Evolutionary conservation across 2,797 vertebrate species (phyloP), one percentile per base, ranked within the genome.

Genomic region (Helicolenus hilgendorfi): DNA sequence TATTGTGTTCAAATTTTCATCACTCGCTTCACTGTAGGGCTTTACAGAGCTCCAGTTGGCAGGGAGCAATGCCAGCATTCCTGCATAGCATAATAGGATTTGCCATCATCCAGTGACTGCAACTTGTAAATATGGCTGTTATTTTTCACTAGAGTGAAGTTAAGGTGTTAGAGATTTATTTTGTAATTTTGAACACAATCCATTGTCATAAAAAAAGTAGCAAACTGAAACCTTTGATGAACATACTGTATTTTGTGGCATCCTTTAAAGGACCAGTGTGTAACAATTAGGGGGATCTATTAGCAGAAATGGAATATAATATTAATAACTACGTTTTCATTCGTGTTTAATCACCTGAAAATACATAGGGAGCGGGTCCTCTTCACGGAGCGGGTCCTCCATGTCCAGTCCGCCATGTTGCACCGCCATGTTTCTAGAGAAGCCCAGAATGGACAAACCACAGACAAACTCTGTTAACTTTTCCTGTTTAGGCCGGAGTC

Each of bases 1-100:
- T 79, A 78, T 78, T 83, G 72, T 71, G 11, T 29, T 83, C 15
- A 79, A 13, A 78, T 76, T 36, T 68, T 22, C 73, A 72, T 81
- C 64, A 41, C 76, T 75, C 4, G 10, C 9, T 35, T 79, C 64
- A 41, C 38, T 72, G 59, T 53, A 10, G 33, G 71, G 68, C 55
- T 56, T 63, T 62, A 35, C 45, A 5, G 4, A 33, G 11, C 22
- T 79, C 20, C 74, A 64, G 9, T 33, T 76, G 69, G 56, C 84
- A 75, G 41, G 18, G 35, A 78, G 64, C 22, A 31, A 14, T 55
- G 45, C 70, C 55, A 68, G 45, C 35, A 20, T 49, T 87, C 41
- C 45, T 36, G 27, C n/a, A 11, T n/a, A 41, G 31, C 10, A n/a
- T 58, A 45, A 85, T 20, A 55, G 55, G 77, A 81, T 86, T 84